A percentile compares a stretch with the other conserved stretches of the same genome.
These are phyloP conservation scores for Xanthorhoe designata DNA, from an alignment of 2,888 invertebrate species.

Conservation along the genomic window DNA sequence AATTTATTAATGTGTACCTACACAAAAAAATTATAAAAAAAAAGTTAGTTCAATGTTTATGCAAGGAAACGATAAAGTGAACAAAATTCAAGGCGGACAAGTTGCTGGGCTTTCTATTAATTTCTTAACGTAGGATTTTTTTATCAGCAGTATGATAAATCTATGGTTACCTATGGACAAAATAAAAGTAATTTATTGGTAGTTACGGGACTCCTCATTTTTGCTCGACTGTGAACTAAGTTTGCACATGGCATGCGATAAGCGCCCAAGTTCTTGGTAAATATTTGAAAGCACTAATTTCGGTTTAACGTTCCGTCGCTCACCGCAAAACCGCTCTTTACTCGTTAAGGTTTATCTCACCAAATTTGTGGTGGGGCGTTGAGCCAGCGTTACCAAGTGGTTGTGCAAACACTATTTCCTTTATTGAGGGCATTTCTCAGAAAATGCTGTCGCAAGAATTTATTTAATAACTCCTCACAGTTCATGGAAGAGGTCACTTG, in stretches of 20 bases:
- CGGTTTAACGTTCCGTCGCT: slow-evolving; percentile 13
- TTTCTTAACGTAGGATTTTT: too few relatives aligned
- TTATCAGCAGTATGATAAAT: neutral
- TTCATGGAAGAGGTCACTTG: slow-evolving; percentile 5
- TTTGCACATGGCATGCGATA: slow-evolving; percentile 7
- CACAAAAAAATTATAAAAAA: too few relatives aligned
- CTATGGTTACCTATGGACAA: neutral
- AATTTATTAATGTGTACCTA: too few relatives aligned
- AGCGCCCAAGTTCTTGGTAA: slow-evolving; percentile 15
- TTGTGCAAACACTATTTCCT: slow-evolving; percentile 20
- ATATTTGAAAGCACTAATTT: slow-evolving; percentile 32
- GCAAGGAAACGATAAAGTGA: too few relatives aligned
- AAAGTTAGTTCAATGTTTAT: too few relatives aligned
- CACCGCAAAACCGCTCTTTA: slow-evolving; percentile 28
- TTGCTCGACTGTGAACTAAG: neutral
- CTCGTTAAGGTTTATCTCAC: slow-evolving; percentile 30
- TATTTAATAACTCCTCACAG: slow-evolving; percentile 8
- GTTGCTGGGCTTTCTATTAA: too few relatives aligned
- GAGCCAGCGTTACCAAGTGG: slow-evolving; percentile 17
- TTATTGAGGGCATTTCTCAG: slow-evolving; percentile 9
- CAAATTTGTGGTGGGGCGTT: slow-evolving; percentile 28
- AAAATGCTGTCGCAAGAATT: slow-evolving; percentile 8
- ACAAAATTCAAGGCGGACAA: too few relatives aligned
- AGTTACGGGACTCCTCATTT: neutral
- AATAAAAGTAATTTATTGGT: neutral